phyloP scores from a whole-genome alignment of 64 coral and sea anemone genomes.

The Trachythela sp. region DNA sequence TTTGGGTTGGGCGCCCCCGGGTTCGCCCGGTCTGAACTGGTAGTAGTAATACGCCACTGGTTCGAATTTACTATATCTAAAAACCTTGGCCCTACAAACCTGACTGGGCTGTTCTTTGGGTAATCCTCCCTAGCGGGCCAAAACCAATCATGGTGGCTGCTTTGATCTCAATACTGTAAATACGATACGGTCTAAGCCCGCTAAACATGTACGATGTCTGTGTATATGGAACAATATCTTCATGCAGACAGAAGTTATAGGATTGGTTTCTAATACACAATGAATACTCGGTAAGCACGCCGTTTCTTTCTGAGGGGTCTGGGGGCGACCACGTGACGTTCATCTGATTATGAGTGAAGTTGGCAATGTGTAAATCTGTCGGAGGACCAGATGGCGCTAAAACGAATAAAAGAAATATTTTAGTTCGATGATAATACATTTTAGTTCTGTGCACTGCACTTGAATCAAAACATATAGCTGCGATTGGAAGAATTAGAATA shows the following conservation, averaged over 20 bases:
- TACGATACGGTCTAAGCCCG: neutral
- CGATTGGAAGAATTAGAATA: too few relatives aligned
- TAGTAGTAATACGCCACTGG: too few relatives aligned
- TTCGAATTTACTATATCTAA: too few relatives aligned
- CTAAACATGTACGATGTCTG: neutral
- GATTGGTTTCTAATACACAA: neutral
- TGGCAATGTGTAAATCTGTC: neutral
- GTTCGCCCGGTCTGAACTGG: too few relatives aligned
- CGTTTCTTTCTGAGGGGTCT: neutral
- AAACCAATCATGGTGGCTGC: neutral
- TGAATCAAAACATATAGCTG: too few relatives aligned
- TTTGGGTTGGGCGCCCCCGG: too few relatives aligned
- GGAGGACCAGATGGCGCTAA: conserved; percentile 5
- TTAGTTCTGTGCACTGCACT: too few relatives aligned
- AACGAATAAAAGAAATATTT: neutral
- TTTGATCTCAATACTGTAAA: neutral
- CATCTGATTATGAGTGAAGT: neutral
- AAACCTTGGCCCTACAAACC: too few relatives aligned
- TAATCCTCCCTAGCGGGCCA: neutral
- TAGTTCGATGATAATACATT: too few relatives aligned
- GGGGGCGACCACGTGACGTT: neutral
- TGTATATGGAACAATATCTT: neutral
- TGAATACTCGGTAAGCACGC: neutral
- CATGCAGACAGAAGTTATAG: neutral
- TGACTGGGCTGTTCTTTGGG: neutral